Base-by-base conservation (phyloP, 1,140 invertebrate species). In the Battus philenor region DNA sequence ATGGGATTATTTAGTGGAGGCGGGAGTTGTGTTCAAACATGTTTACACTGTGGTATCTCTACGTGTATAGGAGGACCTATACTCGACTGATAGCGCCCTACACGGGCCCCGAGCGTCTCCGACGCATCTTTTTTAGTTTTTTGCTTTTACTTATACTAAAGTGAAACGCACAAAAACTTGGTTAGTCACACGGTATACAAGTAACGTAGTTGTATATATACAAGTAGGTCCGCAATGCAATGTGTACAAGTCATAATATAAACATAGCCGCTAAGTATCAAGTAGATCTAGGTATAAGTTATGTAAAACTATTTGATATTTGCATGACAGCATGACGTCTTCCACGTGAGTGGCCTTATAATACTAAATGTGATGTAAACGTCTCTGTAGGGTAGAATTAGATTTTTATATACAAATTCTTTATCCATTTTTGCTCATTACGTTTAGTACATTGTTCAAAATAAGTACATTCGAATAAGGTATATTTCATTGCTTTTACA, bases 241-340 rank as follows among this genome's bases (percentile, higher is more conserved):
- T 74, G 74, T 63, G 68, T 81, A 76, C 70, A 78, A 76, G 60
- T 67, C 50, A 58, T 54, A 50, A 50, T 50, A 50, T 46, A 58
- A 47, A 60, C 58, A 64, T 68, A 68, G 64, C 57, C 55, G 32
- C 36, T n/a, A n/a, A n/a, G n/a, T n/a, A n/a, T n/a, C n/a, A n/a
- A n/a, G n/a, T n/a, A n/a, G n/a, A n/a, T n/a, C n/a, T n/a, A n/a
- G n/a, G n/a, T n/a, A n/a, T n/a, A n/a, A n/a, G n/a, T n/a, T n/a
- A n/a, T n/a, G n/a, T n/a, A n/a, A n/a, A n/a, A n/a, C n/a, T n/a
- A n/a, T n/a, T n/a, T n/a, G n/a, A n/a, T n/a, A n/a, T n/a, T n/a
- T 63, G 71, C 71, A 74, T 74, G 70, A 43, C 26, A 54, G 60
- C 60, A 64, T 69, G 66, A 46, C 47, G 38, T 41, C 38, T 44